These are phyloP conservation scores for Drosophila mulleri DNA, from an alignment of 2,888 invertebrate genomes.

Conservation along the genomic window DNA sequence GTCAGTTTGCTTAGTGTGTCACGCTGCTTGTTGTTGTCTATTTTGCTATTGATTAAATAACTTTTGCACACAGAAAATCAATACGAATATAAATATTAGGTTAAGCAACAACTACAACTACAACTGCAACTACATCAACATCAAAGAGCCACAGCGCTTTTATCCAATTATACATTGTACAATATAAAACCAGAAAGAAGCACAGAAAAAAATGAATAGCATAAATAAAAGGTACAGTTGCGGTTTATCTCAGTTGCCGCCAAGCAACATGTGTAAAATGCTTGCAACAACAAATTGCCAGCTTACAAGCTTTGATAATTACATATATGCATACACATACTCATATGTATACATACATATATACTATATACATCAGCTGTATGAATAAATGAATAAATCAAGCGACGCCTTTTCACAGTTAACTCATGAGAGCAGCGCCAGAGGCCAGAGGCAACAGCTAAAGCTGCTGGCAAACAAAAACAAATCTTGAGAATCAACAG, in stretches of 20 bases:
- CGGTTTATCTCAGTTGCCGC: conserved; percentile 15
- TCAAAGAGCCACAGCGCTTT: conserved; percentile 45
- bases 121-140: conserved; percentile 29
- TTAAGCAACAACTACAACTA: conserved; percentile 15
- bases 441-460: conserved; percentile 27
- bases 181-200: conserved; percentile 23
- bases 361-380: conserved; percentile 47
- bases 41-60: conserved; percentile 74
- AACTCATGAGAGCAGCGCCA: conserved; percentile 42
- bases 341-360: conserved; percentile 19
- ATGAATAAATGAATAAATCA: conserved; percentile 75
- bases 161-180: conserved; percentile 65
- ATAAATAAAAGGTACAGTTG: conserved; percentile 49
- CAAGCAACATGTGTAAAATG: conserved; percentile 58
- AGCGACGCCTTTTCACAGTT: conserved; percentile 76
- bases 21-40: conserved; percentile 25
- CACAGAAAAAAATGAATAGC: neutral
- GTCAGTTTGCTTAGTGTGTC: conserved; percentile 50
- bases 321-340: conserved; percentile 28
- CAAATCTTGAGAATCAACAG: conserved; percentile 49
- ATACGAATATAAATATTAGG: conserved; percentile 55
- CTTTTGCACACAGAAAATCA: conserved; percentile 52
- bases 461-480: conserved; percentile 55
- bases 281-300: conserved; percentile 58
- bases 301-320: conserved; percentile 57